These are phyloP conservation scores for Luehdorfia chinensis DNA, from an alignment of 1,140 invertebrate species.

Conservation along the genomic window DNA sequence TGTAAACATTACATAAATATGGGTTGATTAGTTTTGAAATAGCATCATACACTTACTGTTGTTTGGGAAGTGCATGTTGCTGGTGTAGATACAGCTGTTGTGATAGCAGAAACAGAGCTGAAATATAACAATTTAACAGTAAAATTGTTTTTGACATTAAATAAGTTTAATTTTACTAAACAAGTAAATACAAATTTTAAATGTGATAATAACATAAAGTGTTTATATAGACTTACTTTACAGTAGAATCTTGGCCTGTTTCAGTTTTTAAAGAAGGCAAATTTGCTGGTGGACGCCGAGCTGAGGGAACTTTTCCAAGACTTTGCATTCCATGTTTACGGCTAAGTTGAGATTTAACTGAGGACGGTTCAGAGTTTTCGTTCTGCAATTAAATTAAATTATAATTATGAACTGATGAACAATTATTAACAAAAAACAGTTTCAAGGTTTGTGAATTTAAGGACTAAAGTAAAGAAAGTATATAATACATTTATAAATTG, in stretches of 20 bases:
- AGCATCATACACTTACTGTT: conserved; percentile 45
- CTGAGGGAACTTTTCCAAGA: conserved; percentile 97
- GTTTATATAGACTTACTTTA: conserved; percentile 57
- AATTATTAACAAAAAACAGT: neutral
- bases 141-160: conserved; percentile 6
- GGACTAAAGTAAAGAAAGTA: neutral
- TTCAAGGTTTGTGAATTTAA: neutral
- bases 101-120: conserved; percentile 60
- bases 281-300: conserved; percentile 96
- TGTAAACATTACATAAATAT: too few species aligned
- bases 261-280: conserved; percentile 98
- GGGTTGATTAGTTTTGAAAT: too few species aligned
- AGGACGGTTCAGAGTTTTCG: conserved; percentile 91
- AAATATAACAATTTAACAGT: conserved; percentile 35
- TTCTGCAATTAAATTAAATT: conserved; percentile 78
- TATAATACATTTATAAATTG: too few species aligned
- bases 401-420: neutral
- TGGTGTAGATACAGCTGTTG: conserved; percentile 61
- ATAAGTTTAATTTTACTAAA: neutral
- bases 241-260: conserved; percentile 77
- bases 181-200: conserved; percentile 4
- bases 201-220: too few species aligned
- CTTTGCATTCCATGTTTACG: conserved; percentile 99
- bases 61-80: conserved; percentile 68
- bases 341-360: conserved; percentile 91